These are phyloP conservation scores for Macrosoma leucophasiata DNA, from an alignment of 2,888 invertebrate genomes.

Conservation along the genomic window DNA sequence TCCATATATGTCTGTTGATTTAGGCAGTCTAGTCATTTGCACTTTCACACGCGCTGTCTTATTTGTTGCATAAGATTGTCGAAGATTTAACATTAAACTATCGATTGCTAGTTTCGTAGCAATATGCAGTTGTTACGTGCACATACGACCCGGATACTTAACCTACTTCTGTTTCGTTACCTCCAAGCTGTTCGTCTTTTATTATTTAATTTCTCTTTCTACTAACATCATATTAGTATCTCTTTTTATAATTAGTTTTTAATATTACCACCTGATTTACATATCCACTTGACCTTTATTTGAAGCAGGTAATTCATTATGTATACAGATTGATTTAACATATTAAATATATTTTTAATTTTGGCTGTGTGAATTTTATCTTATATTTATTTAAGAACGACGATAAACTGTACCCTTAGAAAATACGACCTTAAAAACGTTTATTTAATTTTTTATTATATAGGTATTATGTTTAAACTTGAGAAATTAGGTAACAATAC, in stretches of 20 bases:
- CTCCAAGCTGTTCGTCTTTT: background rate
- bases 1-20: conserved; percentile 10
- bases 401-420: too few relatives aligned
- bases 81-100: conserved; percentile 34
- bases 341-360: too few relatives aligned
- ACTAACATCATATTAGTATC: conserved; percentile 7
- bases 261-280: conserved; percentile 14
- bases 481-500: too few relatives aligned
- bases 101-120: conserved; percentile 31
- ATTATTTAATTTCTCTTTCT: conserved; percentile 5
- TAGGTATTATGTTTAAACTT: too few relatives aligned
- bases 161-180: conserved; percentile 21
- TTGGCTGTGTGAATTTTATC: conserved; percentile 5
- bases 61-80: conserved; percentile 29
- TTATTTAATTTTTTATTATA: too few relatives aligned
- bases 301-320: conserved; percentile 6
- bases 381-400: too few relatives aligned
- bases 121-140: conserved; percentile 36
- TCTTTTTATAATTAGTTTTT: conserved; percentile 9
- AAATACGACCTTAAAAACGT: too few relatives aligned
- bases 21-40: conserved; percentile 22
- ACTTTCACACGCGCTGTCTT: conserved; percentile 31
- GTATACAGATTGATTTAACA: too few relatives aligned
- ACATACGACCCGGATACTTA: conserved; percentile 31
- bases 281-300: conserved; percentile 11